Percentiles rank a stretch among this genome's conserved stretches.
Conservation (phyloP, 1,140 invertebrate species). For the Pachyrhynchus sulphureomaculatus region DNA sequence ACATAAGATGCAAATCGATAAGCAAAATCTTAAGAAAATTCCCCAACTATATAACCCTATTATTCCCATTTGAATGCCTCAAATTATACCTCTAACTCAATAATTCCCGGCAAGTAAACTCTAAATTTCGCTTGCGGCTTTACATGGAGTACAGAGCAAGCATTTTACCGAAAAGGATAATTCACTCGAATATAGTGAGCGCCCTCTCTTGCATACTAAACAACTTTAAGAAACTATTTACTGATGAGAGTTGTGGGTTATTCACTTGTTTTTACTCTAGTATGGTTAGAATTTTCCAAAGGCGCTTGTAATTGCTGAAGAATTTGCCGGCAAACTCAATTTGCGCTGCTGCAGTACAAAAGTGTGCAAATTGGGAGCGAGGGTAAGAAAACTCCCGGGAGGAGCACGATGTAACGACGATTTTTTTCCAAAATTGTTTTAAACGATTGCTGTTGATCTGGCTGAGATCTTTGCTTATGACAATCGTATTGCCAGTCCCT, state of each 20-base stretch:
- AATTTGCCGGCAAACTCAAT: slow-evolving; percentile 32
- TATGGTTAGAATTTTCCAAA: slow-evolving; percentile 29
- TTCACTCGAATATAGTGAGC: slow-evolving; percentile 19
- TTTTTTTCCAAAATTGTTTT: background rate
- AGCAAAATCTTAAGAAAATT: no score
- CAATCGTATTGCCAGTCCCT: no score
- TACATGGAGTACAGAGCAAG: slow-evolving; percentile 24
- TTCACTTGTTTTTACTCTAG: slow-evolving; percentile 20
- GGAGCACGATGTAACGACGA: background rate
- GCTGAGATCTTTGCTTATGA: no score
- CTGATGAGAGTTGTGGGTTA: background rate
- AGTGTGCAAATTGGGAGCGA: slow-evolving; percentile 23
- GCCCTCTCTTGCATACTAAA: slow-evolving; percentile 26
- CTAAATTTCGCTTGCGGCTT: slow-evolving; percentile 19
- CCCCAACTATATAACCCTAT: slow-evolving; percentile 1
- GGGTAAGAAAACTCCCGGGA: slow-evolving; percentile 13
- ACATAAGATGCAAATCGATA: no score
- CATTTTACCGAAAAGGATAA: slow-evolving; percentile 22
- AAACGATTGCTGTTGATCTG: no score
- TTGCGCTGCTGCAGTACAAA: slow-evolving; percentile 30
- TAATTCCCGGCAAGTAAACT: slow-evolving; percentile 24
- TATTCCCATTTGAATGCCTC: slow-evolving; percentile 7
- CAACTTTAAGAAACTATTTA: slow-evolving; percentile 29
- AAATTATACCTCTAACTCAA: slow-evolving; percentile 23
- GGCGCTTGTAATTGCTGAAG: slow-evolving; percentile 30